Base-by-base conservation (phyloP, 2,113 vertebrate genomes). In the Eira barbara region DNA sequence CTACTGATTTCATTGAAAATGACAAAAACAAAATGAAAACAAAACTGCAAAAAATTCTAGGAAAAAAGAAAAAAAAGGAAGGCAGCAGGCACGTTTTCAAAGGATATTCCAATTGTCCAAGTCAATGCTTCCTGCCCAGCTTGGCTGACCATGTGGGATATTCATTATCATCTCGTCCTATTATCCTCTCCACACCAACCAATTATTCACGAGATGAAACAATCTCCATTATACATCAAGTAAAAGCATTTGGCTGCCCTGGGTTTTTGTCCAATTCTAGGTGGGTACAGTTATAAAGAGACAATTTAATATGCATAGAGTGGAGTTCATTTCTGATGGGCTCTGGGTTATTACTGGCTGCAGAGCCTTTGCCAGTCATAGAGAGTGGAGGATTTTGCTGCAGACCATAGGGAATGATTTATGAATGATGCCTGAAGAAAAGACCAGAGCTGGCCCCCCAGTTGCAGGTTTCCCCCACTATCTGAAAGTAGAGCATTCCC, bases 361-460 rank as follows among this genome's bases (percentile, higher is more conserved):
- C 27, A 91, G 74, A 83, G 63, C 8, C 17, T 65, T 76, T 93
- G 85, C 76, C 92, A 91, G 47, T 73, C 95, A 84, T 7, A 94
- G 73, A 89, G 84, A 74, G 47, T 14, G 36, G 93, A 59, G 34
- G 73, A 97, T 96, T 93, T 91, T 95, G 89, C 79, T 83, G 57
- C 17, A 89, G 45, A 97, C 87, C 79, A 57, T 3, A 87, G 84
- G 11, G 57, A 85, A 95, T 97, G 73, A 98, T 98, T 98, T 97
- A 97, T 97, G 88, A 80, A 88, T n/a, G 71, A 73, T 63, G 49
- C 23, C 59, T 29, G 27, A 47, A 39, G 67, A 96, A 98, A 95
- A 97, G 45, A 59, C 59, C 84, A 95, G 95, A 94, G 76, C 34
- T 71, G 52, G 57, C 42, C 36, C 96, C 42, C 81, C 15, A 98